Base-by-base conservation (phyloP, 2,888 invertebrate species). In the Noctuana brunneofusca region DNA sequence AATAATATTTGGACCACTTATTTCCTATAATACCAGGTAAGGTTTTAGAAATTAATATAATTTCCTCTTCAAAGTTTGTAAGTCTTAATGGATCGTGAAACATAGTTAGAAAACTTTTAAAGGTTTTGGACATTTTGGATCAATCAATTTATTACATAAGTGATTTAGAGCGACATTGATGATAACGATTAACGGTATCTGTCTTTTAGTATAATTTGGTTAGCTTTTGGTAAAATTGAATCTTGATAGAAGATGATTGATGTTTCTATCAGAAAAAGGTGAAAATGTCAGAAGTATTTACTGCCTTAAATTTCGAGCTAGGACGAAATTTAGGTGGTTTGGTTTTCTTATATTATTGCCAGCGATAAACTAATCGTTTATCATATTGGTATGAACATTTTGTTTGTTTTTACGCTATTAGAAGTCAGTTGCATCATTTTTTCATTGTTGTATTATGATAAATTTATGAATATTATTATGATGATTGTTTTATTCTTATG, bases 81-180 rank as follows among this genome's bases (percentile, higher is more conserved):
- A 38, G 50, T 41, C 24, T 58, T 52, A 27, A 56, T 27, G 50
- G 50, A 8, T 58, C 50, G 50, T 50, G 41, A 52, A 41, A 43
- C 27, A 27, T 9, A 41, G 38, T 41, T 20, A 24, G 24, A 50
- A 41, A 59, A 59, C 30, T 53, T 59, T 53, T 53, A 30, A 46
- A 38, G 52, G 46, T 53, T 58, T 53, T 22, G 32, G 59, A 59
- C 53, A 53, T 53, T 58, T 53, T 22, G 32, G 59, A 59, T 59
- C 59, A 59, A 52, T 59, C 59, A 53, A 53, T 57, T 43, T 48
- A 30, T 32, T 46, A 32, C 52, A 22, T 27, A 1, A 30, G 16
- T 54, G 35, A 60, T 53, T 53, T 1, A 32, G 46, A 60, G 22
- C 35, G 59, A 53, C 59, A 43, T 53, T 16, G 46, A 53, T 35